Evolutionary conservation across 2,113 vertebrate genomes (phyloP), one percentile per base, ranked within the genome.

Genomic region (Ammospiza caudacuta): DNA sequence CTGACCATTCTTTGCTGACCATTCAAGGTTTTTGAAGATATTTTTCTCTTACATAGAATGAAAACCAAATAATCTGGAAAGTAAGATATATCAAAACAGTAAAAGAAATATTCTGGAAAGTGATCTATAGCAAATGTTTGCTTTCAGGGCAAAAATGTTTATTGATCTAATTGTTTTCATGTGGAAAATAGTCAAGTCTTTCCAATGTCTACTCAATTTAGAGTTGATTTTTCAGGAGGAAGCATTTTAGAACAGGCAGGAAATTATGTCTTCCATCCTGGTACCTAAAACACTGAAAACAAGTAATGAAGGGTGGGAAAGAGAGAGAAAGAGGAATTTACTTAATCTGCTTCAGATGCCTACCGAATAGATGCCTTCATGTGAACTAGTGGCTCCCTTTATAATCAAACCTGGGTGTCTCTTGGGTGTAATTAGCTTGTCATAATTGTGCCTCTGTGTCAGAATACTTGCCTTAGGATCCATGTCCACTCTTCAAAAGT

Each of bases 171-270:
- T 52, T 76, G 20, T 37, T 75, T 76, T 61, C 7, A 22, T 29
- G 8, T 41, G 23, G 15, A 77, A 77, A 74, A 75, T 7, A 47
- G 9, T 62, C 6, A 37, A n/a, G 33, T 66, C 18, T 76, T 94
- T 47, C 25, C 10, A 47, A 7, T 43, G 15, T 46, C 44, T 46
- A 46, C 1, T 11, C 0, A 0, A 37, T 59, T 74, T 29, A 57
- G 33, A 81, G 20, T 5, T 59, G 33, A 59, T 33, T 55, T 83
- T 74, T 81, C 51, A 67, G 46, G 28, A 46, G n/a, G 68, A 93
- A 69, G 31, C 8, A 52, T 49, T 43, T 61, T 59, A 78, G 6
- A 10, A 35, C 16, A 37, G 27, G 9, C 44, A 54, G 33, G 5
- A 90, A 88, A 54, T 0, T 0, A 18, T 44, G 15, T 58, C 41